Conservation (phyloP, 1,140 invertebrate species). For the Andricus grossulariae region DNA sequence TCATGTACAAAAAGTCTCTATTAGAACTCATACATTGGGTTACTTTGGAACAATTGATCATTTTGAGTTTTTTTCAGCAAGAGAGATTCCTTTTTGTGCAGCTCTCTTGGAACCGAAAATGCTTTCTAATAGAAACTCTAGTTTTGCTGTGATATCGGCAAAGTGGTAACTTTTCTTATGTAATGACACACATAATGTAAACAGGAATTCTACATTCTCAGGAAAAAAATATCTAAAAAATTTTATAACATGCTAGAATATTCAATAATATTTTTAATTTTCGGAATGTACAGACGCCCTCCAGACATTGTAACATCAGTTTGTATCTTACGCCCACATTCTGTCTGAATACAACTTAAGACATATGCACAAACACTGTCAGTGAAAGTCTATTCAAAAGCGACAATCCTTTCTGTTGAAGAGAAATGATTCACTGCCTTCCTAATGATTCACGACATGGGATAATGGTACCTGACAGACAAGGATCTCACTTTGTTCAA, state of each 20-base stretch:
- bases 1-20: too few species aligned
- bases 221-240: neutral
- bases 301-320: slow-evolving; percentile 55
- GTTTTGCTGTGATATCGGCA: too few species aligned
- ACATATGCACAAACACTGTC: slow-evolving; percentile 37
- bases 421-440: slow-evolving; percentile 43
- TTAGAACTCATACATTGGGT: too few species aligned
- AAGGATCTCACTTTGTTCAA: slow-evolving; percentile 30
- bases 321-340: slow-evolving; percentile 61
- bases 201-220: too few species aligned
- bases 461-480: slow-evolving; percentile 34
- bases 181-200: too few species aligned
- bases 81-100: too few species aligned
- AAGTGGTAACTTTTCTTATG: too few species aligned
- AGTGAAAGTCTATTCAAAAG: slow-evolving; percentile 53
- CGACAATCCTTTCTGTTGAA: slow-evolving; percentile 34
- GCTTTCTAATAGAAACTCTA: too few species aligned
- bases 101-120: too few species aligned
- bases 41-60: too few species aligned
- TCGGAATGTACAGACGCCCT: slow-evolving; percentile 32
- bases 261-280: neutral
- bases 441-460: slow-evolving; percentile 50
- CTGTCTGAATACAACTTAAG: slow-evolving; percentile 44
- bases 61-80: too few species aligned
- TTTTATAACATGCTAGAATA: neutral